Conservation (phyloP, 2,888 invertebrate species). For the Drosophila ezoana region DNA sequence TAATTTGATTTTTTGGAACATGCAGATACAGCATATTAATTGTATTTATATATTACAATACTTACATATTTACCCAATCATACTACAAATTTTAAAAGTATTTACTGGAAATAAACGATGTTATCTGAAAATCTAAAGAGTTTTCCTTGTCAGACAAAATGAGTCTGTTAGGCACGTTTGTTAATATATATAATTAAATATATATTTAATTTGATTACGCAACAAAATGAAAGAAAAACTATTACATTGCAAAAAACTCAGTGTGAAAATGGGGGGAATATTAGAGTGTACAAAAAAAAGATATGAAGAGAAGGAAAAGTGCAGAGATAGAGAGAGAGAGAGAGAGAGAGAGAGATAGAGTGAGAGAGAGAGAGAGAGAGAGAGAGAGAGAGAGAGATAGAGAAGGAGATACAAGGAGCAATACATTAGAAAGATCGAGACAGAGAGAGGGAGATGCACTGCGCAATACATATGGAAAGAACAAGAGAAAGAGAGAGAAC, state of each 20-base stretch:
- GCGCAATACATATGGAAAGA: too few relatives aligned
- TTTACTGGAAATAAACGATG: slow-evolving; percentile 34
- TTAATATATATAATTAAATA: too few relatives aligned
- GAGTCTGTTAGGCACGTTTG: too few relatives aligned
- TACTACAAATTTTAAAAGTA: slow-evolving; percentile 9
- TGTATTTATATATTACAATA: slow-evolving; percentile 13
- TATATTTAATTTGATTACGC: too few relatives aligned
- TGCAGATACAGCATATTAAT: background rate
- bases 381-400: background rate
- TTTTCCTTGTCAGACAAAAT: background rate
- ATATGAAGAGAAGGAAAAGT: background rate
- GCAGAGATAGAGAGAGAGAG: background rate
- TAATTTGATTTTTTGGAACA: background rate
- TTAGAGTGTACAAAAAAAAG: too few relatives aligned
- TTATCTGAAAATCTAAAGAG: slow-evolving; percentile 5
- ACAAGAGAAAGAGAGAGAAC: background rate
- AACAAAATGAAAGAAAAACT: too few relatives aligned
- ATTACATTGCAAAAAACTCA: too few relatives aligned
- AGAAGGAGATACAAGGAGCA: too few relatives aligned
- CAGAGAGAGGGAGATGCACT: too few relatives aligned
- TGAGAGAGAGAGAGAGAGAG: background rate
- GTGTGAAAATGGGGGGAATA: too few relatives aligned
- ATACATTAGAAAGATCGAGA: background rate
- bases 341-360: background rate
- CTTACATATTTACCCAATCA: slow-evolving; percentile 13